Evolutionary conservation across 92 coral and sea anemone species (phyloP).

Genomic region (Micromussa lordhowensis): DNA sequence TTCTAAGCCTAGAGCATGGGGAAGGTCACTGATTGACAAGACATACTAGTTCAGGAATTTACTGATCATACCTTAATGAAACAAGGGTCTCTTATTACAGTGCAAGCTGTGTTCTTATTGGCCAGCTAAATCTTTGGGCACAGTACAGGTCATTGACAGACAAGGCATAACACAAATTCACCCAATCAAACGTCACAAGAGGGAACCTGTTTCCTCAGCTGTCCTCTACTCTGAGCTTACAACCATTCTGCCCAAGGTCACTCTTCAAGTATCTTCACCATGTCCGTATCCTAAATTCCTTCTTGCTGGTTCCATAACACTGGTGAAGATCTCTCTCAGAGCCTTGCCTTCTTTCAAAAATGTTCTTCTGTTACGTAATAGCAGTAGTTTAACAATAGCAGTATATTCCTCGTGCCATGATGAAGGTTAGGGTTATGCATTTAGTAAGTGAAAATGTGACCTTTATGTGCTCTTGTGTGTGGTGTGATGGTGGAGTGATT

Average conservation of each 20-base stretch:
- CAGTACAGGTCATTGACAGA: background rate
- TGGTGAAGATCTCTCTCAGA: background rate
- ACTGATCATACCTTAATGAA: no score
- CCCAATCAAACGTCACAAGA: background rate
- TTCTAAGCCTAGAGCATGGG: background rate
- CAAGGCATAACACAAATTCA: background rate
- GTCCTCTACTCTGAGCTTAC: background rate
- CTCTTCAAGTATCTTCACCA: background rate
- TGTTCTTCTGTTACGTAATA: background rate
- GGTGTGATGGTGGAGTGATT: conserved; percentile 8
- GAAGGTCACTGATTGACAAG: conserved; percentile 3
- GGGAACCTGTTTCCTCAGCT: background rate
- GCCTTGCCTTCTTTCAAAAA: background rate
- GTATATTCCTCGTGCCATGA: background rate
- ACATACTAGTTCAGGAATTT: background rate
- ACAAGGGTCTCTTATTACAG: no score
- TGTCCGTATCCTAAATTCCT: background rate
- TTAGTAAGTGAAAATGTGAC: background rate
- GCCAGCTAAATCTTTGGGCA: background rate
- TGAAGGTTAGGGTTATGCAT: background rate
- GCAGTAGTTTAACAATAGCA: background rate
- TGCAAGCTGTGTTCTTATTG: background rate
- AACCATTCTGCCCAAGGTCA: background rate
- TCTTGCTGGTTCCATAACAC: background rate
- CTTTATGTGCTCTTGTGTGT: background rate